Evolutionary conservation across 1,140 invertebrate species (phyloP).

Genomic region (Diprion similis): DNA sequence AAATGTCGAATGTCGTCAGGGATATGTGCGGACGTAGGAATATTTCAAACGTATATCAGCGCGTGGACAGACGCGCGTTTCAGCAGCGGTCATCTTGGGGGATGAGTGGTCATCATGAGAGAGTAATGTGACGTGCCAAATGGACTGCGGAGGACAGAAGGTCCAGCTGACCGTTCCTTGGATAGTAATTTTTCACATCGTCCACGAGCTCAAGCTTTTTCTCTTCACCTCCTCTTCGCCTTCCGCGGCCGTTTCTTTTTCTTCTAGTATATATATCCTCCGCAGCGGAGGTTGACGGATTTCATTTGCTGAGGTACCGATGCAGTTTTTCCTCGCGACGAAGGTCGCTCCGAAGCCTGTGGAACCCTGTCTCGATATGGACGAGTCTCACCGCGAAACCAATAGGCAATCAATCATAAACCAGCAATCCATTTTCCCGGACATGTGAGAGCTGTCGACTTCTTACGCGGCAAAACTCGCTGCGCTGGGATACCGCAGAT

Average conservation of each 20-base stretch:
- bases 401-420: constrained; percentile 59
- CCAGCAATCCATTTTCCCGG: constrained; percentile 54
- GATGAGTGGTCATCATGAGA: constrained; percentile 33
- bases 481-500: constrained; percentile 33
- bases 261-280: not conserved
- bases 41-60: too few species aligned
- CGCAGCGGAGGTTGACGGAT: not conserved
- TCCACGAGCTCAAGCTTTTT: constrained; percentile 21
- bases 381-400: constrained; percentile 30
- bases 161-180: constrained; percentile 8
- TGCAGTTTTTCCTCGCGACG: constrained; percentile 14
- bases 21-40: too few species aligned
- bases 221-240: constrained; percentile 16
- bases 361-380: constrained; percentile 25
- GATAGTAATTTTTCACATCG: constrained; percentile 32
- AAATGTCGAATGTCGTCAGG: too few species aligned
- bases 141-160: constrained; percentile 30
- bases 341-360: constrained; percentile 17
- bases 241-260: not conserved
- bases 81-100: constrained; percentile 33
- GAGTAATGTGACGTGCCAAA: constrained; percentile 45
- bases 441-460: constrained; percentile 55
- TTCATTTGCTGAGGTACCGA: not conserved
- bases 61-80: too few species aligned
- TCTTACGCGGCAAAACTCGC: constrained; percentile 37